Conservation (phyloP, 2,113 vertebrate genomes). For the Haliaeetus leucogaster region DNA sequence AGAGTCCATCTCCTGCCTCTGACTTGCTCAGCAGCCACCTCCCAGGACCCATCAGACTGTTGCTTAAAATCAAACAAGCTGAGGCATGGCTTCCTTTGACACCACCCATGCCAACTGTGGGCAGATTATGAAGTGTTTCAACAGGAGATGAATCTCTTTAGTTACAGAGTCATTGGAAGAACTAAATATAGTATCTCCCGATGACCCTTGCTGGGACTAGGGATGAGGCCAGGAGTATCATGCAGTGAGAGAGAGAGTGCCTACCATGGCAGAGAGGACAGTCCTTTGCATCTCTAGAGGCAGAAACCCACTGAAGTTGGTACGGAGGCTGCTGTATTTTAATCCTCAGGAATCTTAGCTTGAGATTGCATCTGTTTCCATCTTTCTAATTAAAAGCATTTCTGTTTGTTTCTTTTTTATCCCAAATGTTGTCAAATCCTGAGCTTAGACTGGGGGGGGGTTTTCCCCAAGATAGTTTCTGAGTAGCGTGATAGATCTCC, state of each 20-base stretch:
- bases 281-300: not conserved
- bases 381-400: constrained; percentile 15
- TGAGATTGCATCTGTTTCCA: not conserved
- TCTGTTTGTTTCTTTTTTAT: not conserved
- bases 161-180: not conserved
- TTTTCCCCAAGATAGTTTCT: not conserved
- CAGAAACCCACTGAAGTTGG: not conserved
- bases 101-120: not conserved
- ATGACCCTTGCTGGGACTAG: not conserved
- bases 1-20: not conserved
- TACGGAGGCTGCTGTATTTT: not conserved
- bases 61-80: not conserved
- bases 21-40: not conserved
- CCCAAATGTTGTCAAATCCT: not conserved
- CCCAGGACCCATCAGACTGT: not conserved
- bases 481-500: not conserved
- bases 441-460: not conserved
- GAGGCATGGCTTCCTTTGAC: not conserved
- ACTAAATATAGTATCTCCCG: not conserved
- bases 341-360: not conserved
- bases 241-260: rapidly evolving
- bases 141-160: not conserved
- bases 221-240: not conserved
- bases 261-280: rapidly evolving
- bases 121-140: not conserved